Evolutionary conservation across 2,888 invertebrate genomes (phyloP).

Genomic region (Melanotus villosus): DNA sequence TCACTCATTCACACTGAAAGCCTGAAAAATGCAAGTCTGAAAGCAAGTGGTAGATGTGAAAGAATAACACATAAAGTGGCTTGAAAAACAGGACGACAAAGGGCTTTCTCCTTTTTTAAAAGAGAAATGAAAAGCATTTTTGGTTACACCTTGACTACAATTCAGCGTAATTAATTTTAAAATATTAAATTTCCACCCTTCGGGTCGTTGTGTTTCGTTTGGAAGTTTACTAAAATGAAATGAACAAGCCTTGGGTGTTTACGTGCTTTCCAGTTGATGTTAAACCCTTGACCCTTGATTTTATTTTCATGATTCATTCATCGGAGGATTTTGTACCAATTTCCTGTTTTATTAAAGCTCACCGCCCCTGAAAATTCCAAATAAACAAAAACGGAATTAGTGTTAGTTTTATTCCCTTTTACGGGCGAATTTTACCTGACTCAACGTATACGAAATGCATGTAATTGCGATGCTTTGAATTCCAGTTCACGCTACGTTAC

Average conservation of each 20-base stretch:
- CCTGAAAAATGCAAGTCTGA: slow-evolving; percentile 1
- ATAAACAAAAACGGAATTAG: slow-evolving; percentile 2
- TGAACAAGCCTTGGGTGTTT: no score
- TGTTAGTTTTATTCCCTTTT: slow-evolving; percentile 16
- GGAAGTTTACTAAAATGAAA: no score
- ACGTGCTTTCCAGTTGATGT: no score
- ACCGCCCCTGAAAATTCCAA: not conserved
- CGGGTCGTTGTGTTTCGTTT: no score
- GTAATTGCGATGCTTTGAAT: slow-evolving; percentile 35
- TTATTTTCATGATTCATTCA: not conserved
- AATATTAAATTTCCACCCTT: no score
- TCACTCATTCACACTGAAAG: not conserved
- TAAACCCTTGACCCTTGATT: slow-evolving; percentile 11
- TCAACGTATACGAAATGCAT: slow-evolving; percentile 1
- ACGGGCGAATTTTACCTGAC: not conserved
- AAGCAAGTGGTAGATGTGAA: not conserved
- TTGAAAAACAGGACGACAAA: not conserved
- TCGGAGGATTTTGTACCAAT: slow-evolving; percentile 6
- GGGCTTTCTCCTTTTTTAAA: no score
- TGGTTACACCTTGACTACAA: no score
- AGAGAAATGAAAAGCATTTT: no score
- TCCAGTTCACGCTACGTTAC: slow-evolving; percentile 38
- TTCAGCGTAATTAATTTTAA: no score
- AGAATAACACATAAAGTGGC: not conserved
- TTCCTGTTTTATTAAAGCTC: not conserved